A percentile compares a stretch with the other conserved stretches of the same genome.
Conservation (phyloP, 2,113 vertebrate species). For the Chrysochloris asiatica region DNA sequence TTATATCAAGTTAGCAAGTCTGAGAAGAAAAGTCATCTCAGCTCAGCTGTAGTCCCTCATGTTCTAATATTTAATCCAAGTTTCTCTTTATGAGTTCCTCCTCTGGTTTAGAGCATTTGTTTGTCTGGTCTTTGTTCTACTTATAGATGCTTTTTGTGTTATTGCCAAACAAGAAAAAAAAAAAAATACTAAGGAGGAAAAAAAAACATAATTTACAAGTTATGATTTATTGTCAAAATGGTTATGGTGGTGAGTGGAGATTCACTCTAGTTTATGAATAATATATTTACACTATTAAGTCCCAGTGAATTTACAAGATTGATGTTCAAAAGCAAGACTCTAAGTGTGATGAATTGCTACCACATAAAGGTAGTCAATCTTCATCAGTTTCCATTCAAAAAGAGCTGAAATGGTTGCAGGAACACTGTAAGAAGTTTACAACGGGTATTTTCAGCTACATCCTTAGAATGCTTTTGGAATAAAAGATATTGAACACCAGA, state of each 20-base stretch:
- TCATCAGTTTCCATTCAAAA: slow-evolving; percentile 61
- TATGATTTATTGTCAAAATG: slow-evolving; percentile 74
- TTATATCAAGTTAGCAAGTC: not conserved
- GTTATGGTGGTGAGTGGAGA: slow-evolving; percentile 66
- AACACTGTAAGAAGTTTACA: not conserved
- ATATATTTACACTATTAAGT: slow-evolving; percentile 75
- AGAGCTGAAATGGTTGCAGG: slow-evolving; percentile 21
- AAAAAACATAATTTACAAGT: not conserved
- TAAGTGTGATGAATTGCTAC: slow-evolving; percentile 76
- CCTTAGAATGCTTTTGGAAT: not conserved
- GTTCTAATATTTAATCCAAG: slow-evolving; percentile 22
- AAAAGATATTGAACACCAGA: not conserved
- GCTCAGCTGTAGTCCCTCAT: not conserved
- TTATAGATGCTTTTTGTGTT: slow-evolving; percentile 32
- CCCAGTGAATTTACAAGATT: slow-evolving; percentile 73
- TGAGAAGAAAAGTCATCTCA: slow-evolving; percentile 13
- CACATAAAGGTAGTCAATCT: slow-evolving; percentile 65
- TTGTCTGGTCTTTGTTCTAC: slow-evolving; percentile 15
- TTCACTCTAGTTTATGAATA: slow-evolving; percentile 78
- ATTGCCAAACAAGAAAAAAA: slow-evolving; percentile 38
- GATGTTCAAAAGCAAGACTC: slow-evolving; percentile 68
- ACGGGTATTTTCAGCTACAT: not conserved
- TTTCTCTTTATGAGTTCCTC: not conserved
- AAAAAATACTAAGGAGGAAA: slow-evolving; percentile 1
- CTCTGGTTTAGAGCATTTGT: slow-evolving; percentile 36